Evolutionary conservation across 1,140 invertebrate genomes (phyloP).

Genomic region (Cylas formicarius): DNA sequence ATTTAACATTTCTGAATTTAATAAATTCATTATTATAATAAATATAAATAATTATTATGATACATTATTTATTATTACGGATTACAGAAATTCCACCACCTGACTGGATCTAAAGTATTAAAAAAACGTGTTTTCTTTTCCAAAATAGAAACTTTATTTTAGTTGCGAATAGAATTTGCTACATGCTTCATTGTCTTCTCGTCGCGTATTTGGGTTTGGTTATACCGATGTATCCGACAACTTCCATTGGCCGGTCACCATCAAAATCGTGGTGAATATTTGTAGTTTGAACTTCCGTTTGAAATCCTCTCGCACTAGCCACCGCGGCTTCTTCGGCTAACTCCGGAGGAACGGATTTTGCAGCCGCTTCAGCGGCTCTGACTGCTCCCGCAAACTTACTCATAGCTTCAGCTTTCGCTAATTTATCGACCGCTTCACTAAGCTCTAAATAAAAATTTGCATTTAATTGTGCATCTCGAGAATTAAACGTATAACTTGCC

Average conservation of each 20-base stretch:
- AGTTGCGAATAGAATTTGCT: background rate
- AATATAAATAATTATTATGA: too few relatives aligned
- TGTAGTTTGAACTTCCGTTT: constrained; percentile 33
- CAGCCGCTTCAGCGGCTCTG: constrained; percentile 40
- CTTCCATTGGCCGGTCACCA: constrained; percentile 39
- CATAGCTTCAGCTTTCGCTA: constrained; percentile 40
- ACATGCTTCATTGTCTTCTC: constrained; percentile 7
- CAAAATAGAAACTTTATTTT: too few relatives aligned
- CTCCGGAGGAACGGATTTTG: constrained; percentile 39
- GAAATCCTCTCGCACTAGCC: constrained; percentile 36
- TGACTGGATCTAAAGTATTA: too few relatives aligned
- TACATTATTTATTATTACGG: too few relatives aligned
- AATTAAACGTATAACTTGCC: constrained; percentile 4
- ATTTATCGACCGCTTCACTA: constrained; percentile 38
- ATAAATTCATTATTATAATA: too few relatives aligned
- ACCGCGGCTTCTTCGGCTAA: constrained; percentile 41
- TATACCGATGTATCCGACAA: constrained; percentile 42
- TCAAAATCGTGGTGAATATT: constrained; percentile 33
- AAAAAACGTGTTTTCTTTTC: too few relatives aligned
- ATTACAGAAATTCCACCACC: too few relatives aligned
- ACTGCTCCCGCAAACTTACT: constrained; percentile 39
- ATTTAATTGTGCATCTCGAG: background rate
- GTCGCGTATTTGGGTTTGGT: constrained; percentile 36
- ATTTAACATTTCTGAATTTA: too few relatives aligned
- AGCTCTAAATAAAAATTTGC: constrained; percentile 27